phyloP scores from a whole-genome alignment of 1,140 invertebrate species.

The Diorhabda carinulata region DNA sequence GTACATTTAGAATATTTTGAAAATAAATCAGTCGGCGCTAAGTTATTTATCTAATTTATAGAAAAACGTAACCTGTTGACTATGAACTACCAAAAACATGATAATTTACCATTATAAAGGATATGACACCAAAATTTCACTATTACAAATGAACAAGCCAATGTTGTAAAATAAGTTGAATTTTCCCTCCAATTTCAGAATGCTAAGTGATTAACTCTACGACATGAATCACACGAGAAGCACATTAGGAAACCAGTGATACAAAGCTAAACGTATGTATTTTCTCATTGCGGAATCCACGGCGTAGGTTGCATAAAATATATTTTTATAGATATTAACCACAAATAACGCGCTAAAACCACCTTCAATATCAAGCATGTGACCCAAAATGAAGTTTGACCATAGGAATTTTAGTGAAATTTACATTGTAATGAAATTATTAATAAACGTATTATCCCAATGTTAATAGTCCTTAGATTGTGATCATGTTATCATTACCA shows the following conservation, averaged over 20 bases:
- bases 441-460: slow-evolving; percentile 16
- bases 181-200: slow-evolving; percentile 47
- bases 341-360: not conserved
- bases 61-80: too few relatives aligned
- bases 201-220: slow-evolving; percentile 15
- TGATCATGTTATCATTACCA: slow-evolving; percentile 23
- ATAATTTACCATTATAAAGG: too few relatives aligned
- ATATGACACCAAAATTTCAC: too few relatives aligned
- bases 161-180: slow-evolving; percentile 28
- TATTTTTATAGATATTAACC: slow-evolving; percentile 23
- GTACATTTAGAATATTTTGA: too few relatives aligned
- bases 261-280: slow-evolving; percentile 30
- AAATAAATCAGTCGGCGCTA: too few relatives aligned
- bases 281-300: slow-evolving; percentile 21
- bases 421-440: slow-evolving; percentile 9
- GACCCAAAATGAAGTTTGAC: not conserved
- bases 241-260: slow-evolving; percentile 28
- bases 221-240: slow-evolving; percentile 29
- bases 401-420: slow-evolving; percentile 10
- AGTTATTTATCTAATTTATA: too few relatives aligned
- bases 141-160: too few relatives aligned
- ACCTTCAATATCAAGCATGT: not conserved
- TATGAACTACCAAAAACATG: too few relatives aligned
- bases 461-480: slow-evolving; percentile 30
- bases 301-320: slow-evolving; percentile 34